Base-by-base conservation (phyloP, 2,888 invertebrate species). In the Trilocha varians region DNA sequence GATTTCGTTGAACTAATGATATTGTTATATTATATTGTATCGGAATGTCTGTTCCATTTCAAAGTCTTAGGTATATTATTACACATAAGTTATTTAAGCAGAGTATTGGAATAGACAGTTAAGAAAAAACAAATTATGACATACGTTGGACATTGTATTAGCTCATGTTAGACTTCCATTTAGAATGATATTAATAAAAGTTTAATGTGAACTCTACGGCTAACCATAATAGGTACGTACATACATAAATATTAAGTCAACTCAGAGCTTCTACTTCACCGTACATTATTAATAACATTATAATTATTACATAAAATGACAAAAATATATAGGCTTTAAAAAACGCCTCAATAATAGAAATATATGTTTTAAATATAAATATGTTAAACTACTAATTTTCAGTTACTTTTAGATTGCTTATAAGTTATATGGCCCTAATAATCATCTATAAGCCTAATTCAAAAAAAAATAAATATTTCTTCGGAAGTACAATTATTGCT, bases 201-300 rank as follows among this genome's bases (percentile, higher is more conserved):
- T n/a, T n/a, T n/a, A n/a, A n/a, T 11, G 25, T 25, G 25, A 25
- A 25, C 11, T 9, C 25, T 25, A 25, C 25, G 11, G 25, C 25
- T 25, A 32, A 45, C 49, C 35, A 39, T 43, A 48, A 44, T 42
- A 44, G 43, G 44, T 36, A 47, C 34, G 45, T 56, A 44, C 43
- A 50, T 48, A 45, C 36, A 33, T 25, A 25, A 3, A 9, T 25
- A 9, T 25, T 25, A 25, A 25, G 11, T 18, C 25, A 25, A 25
- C 6, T 25, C 25, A 25, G 25, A 11, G 6, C 25, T 25, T 11
- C 25, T 25, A 25, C 6, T 25, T 11, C 25, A 25, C 6, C 25
- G 11, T 25, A 25, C 25, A 25, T 25, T 25, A 25, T 25, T 5
- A 25, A 25, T 25, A 9, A n/a, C n/a, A 25, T 9, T 25, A 25